Evolutionary conservation across 2,113 vertebrate genomes (phyloP).

Genomic region (Regulus satrapa): DNA sequence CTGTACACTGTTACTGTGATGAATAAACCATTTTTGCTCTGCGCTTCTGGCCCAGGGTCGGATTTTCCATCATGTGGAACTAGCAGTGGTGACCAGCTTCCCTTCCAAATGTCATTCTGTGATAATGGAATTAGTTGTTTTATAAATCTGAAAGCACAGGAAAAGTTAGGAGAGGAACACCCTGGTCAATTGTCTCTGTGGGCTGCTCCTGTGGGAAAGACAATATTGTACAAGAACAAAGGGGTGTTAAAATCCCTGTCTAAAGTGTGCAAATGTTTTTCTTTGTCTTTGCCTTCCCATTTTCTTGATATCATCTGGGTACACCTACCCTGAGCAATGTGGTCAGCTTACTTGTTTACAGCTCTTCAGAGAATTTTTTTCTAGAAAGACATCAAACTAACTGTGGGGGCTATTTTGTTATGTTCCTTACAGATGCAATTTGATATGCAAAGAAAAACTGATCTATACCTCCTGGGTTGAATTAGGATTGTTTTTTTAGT

Average conservation of each 20-base stretch:
- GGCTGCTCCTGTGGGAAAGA: fast-evolving
- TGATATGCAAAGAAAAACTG: not conserved
- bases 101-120: not conserved
- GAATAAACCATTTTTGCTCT: not conserved
- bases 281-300: not conserved
- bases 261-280: not conserved
- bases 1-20: not conserved
- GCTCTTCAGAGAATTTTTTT: fast-evolving
- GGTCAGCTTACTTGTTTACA: not conserved
- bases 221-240: not conserved
- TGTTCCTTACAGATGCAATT: fast-evolving
- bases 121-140: not conserved
- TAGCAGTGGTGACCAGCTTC: fast-evolving
- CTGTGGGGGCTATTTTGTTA: fast-evolving
- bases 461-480: fast-evolving
- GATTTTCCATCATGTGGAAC: not conserved
- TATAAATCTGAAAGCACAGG: not conserved
- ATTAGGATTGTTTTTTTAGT: not conserved
- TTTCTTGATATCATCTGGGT: not conserved
- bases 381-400: not conserved
- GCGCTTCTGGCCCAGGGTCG: fast-evolving
- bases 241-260: not conserved
- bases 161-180: not conserved
- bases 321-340: not conserved
- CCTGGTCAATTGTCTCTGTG: not conserved